Evolutionary conservation across 2,113 vertebrate species (phyloP), one percentile per base, ranked within the genome.

Genomic region (Furnarius figulus): DNA sequence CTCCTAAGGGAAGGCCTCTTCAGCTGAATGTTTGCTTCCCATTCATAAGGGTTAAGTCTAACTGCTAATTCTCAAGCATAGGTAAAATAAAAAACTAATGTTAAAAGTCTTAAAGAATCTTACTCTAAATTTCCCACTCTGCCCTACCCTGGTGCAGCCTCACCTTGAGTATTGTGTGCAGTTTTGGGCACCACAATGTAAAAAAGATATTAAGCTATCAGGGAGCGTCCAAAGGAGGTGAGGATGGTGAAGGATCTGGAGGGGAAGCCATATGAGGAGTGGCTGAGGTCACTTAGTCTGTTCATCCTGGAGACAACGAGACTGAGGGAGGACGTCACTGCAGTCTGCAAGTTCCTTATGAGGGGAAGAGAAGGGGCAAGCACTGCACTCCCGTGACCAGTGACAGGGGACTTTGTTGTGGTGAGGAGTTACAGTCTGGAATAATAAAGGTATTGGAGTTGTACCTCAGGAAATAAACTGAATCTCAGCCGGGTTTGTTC

Each of bases 201-300:
- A 9, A 39, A 63, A 52, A 55, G 33, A 71, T 16, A n/a, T 71
- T 14, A 47, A 72, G 5, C 40, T 79, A 3, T 40, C 62, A 25
- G 14, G 23, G 12, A 17, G 25, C 11, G 4, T 63, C 44, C 11
- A 31, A 14, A 55, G 58, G 13, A 63, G 23, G 20, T 6, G 8
- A 56, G 30, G 39, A 17, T 63, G 40, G 7, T 71, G 30, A 4
- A 79, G 24, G 16, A 61, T 49, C 13, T 47, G 24, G 49, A 62
- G 28, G 20, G 9, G 24, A 21, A 87, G 46, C 55, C 0, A 0
- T 61, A 13, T n/a, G 39, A 78, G 23, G n/a, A 55, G 28, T 1
- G 20, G n/a, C 56, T 71, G 65, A 71, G 40, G 12, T 40, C 28
- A n/a, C 5, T 71, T 72, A 40, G 5, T 72, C 20, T 47, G 20